phyloP scores from a whole-genome alignment of 2,888 invertebrate genomes.

The Fragum fragum region DNA sequence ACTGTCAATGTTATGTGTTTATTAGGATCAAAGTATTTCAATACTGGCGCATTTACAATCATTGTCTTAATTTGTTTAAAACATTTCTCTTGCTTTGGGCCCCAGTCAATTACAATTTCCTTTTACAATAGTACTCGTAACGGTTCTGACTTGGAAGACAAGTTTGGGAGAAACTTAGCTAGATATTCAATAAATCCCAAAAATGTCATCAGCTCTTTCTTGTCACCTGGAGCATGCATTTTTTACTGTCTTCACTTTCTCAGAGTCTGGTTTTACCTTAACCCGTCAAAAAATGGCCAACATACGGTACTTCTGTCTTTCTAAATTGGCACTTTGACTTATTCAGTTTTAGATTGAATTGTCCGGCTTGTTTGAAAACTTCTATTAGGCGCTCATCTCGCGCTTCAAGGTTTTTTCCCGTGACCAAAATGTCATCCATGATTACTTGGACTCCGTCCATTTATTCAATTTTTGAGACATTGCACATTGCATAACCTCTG shows the following conservation, averaged over 20 bases:
- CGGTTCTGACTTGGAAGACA: neutral
- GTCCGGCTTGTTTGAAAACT: neutral
- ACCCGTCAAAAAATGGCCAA: neutral
- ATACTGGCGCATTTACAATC: no score
- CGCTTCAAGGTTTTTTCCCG: neutral
- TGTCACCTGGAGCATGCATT: no score
- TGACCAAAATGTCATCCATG: neutral
- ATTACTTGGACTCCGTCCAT: neutral
- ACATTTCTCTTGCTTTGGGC: neutral
- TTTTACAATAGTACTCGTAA: neutral
- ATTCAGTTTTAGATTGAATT: neutral
- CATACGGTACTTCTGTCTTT: slow-evolving; percentile 1
- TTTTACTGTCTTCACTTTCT: no score
- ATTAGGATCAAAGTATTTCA: neutral
- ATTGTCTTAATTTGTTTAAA: neutral
- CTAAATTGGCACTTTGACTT: neutral
- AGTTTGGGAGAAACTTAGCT: neutral
- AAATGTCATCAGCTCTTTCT: no score
- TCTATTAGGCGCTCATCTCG: neutral
- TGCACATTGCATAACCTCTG: neutral
- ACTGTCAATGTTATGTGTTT: neutral
- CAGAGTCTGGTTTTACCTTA: no score
- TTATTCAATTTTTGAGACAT: neutral
- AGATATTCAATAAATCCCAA: neutral
- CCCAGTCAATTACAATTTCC: neutral